Base-by-base conservation (phyloP, 2,888 invertebrate species). In the Apamea anceps region DNA sequence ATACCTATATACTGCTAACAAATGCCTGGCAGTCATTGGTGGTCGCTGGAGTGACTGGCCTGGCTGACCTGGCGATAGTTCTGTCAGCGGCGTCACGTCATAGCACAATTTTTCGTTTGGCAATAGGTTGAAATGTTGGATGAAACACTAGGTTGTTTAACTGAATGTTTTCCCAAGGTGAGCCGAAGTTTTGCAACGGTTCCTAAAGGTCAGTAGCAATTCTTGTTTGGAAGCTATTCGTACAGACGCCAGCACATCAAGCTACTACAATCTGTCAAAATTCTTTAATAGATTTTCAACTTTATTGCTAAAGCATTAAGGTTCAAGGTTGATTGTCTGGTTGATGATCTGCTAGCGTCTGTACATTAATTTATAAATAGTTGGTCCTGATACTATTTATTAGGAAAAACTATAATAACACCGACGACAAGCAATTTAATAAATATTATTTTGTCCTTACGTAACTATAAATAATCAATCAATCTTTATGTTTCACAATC, bases 171-270 rank as follows among this genome's bases (percentile, higher is more conserved):
- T 25, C 18, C 18, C 63, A 79, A 79, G 79, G 72, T 73, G 28
- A 80, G 13, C 65, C 37, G 7, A 73, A 42, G n/a, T 73, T 28
- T 57, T 28, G 57, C 73, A 60, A 73, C 25, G 15, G 15, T 60
- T 72, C 28, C 15, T 73, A 80, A 79, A 79, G 65, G 72, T 80
- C 72, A 72, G 65, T 66, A 57, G 72, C 28, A 57, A 79, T 18
- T 79, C 79, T 66, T 28, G 72, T 73, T 79, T 72, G 72, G 28
- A 65, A 48, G 37, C 32, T 45, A 65, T 37, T 13, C n/a, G n/a
- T n/a, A n/a, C n/a, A n/a, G n/a, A n/a, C n/a, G n/a, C n/a, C n/a
- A n/a, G n/a, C n/a, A n/a, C n/a, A n/a, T n/a, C n/a, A n/a, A n/a
- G n/a, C n/a, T n/a, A n/a, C n/a, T n/a, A n/a, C n/a, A n/a, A n/a